These are phyloP conservation scores for Cosmia pyralina DNA, from an alignment of 2,888 invertebrate species.

Conservation along the genomic window DNA sequence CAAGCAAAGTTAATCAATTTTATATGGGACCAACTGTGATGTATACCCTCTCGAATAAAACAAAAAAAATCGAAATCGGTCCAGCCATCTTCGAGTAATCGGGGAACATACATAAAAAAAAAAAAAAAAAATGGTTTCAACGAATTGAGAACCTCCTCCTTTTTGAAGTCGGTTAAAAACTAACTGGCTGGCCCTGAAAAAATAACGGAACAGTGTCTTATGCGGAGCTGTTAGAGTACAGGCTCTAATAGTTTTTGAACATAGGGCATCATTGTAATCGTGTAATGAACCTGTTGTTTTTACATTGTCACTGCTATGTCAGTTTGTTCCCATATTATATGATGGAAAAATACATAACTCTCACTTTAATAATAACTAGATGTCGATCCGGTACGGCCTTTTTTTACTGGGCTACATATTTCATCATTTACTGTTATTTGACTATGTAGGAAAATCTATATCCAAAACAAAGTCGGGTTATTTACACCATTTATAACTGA, in stretches of 20 bases:
- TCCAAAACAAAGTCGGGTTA: too few species aligned
- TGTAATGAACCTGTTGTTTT: constrained; percentile 44
- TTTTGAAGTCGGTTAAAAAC: too few species aligned
- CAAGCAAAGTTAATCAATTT: too few species aligned
- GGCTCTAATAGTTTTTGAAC: constrained; percentile 51
- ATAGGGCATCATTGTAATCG: constrained; percentile 29
- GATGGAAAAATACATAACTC: constrained; percentile 37
- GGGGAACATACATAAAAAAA: too few species aligned
- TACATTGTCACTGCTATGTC: constrained; percentile 10
- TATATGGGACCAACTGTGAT: too few species aligned
- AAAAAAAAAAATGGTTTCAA: too few species aligned
- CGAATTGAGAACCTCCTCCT: too few species aligned
- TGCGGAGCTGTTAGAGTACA: constrained; percentile 31
- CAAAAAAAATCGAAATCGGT: too few species aligned
- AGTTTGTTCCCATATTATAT: neutral
- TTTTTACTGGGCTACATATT: neutral
- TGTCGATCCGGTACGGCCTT: neutral
- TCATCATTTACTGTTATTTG: neutral
- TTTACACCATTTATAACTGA: too few species aligned
- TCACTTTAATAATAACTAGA: constrained; percentile 10
- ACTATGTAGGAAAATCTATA: neutral
- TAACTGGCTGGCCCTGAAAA: constrained; percentile 41
- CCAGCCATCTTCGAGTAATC: too few species aligned
- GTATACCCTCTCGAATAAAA: too few species aligned
- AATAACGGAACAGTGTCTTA: constrained; percentile 45